Evolutionary conservation across 2,888 invertebrate genomes (phyloP).

Genomic region (Aleiodes testaceus): DNA sequence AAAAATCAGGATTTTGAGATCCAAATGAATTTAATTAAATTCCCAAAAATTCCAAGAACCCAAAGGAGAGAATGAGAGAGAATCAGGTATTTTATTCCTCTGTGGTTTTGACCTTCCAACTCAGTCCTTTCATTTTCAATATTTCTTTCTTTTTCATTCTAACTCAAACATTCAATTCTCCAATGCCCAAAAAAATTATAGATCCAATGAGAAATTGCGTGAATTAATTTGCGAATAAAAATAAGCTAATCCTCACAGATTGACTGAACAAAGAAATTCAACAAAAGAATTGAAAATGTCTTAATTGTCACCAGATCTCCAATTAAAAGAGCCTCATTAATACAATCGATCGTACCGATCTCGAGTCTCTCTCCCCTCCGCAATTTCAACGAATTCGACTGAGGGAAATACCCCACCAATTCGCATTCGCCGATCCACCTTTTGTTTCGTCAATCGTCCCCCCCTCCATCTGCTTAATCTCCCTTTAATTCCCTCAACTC

Average conservation of each 20-base stretch:
- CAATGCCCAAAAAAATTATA: background rate
- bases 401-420: conserved; percentile 11
- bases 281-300: conserved; percentile 49
- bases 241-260: background rate
- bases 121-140: conserved; percentile 44
- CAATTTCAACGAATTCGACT: conserved; percentile 50
- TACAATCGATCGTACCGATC: conserved; percentile 61
- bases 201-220: background rate
- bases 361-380: conserved; percentile 43
- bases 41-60: conserved; percentile 69
- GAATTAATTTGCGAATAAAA: too few relatives aligned
- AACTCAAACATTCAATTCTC: background rate
- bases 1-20: conserved; percentile 51
- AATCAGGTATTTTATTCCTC: conserved; percentile 56
- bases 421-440: background rate
- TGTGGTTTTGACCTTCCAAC: conserved; percentile 45
- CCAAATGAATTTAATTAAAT: conserved; percentile 72
- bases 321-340: conserved; percentile 66
- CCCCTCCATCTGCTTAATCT: conserved; percentile 64
- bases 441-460: conserved; percentile 26
- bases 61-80: conserved; percentile 37
- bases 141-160: conserved; percentile 34
- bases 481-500: conserved; percentile 66
- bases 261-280: background rate
- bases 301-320: conserved; percentile 54